These are phyloP conservation scores for Xiphophorus couchianus DNA, from an alignment of 2,113 vertebrate genomes.

Conservation along the genomic window DNA sequence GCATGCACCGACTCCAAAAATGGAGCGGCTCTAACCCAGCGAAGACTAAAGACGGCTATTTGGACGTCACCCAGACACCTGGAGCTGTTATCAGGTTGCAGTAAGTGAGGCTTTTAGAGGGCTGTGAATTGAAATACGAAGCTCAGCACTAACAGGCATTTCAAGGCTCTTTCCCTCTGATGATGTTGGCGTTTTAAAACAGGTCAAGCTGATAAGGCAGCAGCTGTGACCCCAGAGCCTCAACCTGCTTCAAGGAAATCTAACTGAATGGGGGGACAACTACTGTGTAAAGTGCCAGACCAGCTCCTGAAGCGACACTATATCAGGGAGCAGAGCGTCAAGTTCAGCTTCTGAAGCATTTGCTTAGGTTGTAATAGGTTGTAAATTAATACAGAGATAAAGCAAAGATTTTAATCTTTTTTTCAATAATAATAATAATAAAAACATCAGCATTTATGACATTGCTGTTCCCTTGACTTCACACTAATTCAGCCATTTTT, in stretches of 20 bases:
- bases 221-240: slow-evolving; percentile 24
- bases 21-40: slow-evolving; percentile 33
- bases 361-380: slow-evolving; percentile 8
- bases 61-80: slow-evolving; percentile 61
- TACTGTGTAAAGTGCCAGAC: slow-evolving; percentile 13
- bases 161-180: slow-evolving; percentile 55
- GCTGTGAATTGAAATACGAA: slow-evolving; percentile 61
- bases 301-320: slow-evolving; percentile 27
- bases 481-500: too few relatives aligned
- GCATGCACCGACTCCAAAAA: slow-evolving; percentile 14
- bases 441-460: background rate
- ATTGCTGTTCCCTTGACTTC: too few relatives aligned
- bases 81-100: slow-evolving; percentile 68
- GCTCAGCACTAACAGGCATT: slow-evolving; percentile 72
- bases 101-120: slow-evolving; percentile 56
- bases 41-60: slow-evolving; percentile 62
- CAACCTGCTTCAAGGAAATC: slow-evolving; percentile 34
- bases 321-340: slow-evolving; percentile 21
- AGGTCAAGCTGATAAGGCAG: slow-evolving; percentile 69
- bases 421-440: background rate
- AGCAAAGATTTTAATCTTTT: background rate
- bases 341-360: slow-evolving; percentile 23
- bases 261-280: slow-evolving; percentile 33
- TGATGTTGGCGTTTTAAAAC: slow-evolving; percentile 65
- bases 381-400: slow-evolving; percentile 9